phyloP scores from a whole-genome alignment of 2,113 vertebrate genomes.

The Struthio camelus region DNA sequence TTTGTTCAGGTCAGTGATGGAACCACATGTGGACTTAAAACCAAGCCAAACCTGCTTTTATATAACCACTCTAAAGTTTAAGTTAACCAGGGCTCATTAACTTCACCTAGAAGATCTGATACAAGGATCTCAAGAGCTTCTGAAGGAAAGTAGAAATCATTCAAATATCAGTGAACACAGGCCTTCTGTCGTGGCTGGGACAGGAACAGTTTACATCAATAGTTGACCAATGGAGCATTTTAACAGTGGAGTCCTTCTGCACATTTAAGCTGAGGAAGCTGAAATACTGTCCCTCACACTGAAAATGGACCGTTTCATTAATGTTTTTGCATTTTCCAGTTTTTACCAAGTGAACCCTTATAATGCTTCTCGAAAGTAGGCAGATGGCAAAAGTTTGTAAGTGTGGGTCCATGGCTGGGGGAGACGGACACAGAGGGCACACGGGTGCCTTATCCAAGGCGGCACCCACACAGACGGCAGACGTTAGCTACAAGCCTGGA shows the following conservation, averaged over 20 bases:
- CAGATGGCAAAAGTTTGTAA: not conserved
- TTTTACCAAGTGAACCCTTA: not conserved
- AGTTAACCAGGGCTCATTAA: not conserved
- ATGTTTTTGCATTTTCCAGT: not conserved
- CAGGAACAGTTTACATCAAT: rapidly evolving
- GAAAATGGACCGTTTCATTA: not conserved
- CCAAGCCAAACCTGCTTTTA: not conserved
- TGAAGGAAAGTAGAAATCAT: not conserved
- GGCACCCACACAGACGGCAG: not conserved
- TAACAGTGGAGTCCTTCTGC: rapidly evolving
- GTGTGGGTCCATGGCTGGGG: rapidly evolving
- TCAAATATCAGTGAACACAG: not conserved
- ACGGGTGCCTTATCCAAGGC: not conserved
- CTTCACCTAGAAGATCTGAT: not conserved
- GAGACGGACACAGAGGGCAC: rapidly evolving
- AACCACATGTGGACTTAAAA: not conserved
- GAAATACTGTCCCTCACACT: not conserved
- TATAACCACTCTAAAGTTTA: not conserved
- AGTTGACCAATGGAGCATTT: not conserved
- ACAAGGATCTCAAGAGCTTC: not conserved
- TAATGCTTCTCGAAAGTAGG: not conserved
- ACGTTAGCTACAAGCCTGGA: not conserved
- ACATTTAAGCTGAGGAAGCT: not conserved
- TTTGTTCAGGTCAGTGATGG: not conserved
- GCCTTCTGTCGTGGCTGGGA: rapidly evolving